Evolutionary conservation across 23 tunicate species (phyloP).

Genomic region (Trididemnum nubilum): DNA sequence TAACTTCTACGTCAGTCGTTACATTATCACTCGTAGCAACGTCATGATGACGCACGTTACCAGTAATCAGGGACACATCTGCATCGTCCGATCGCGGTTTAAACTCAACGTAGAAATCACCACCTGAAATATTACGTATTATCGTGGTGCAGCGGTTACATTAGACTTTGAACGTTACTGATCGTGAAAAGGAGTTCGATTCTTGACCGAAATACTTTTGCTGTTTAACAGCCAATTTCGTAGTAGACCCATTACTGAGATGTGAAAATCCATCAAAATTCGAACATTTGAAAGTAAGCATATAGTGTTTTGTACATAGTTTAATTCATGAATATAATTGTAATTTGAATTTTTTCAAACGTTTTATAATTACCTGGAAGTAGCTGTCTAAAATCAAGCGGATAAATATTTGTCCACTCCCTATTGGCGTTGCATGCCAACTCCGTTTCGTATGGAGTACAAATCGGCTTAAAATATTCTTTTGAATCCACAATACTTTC

Average conservation of each 20-base stretch:
- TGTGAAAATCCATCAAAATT: no score
- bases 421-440: conserved; percentile 86
- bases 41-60: conserved; percentile 28
- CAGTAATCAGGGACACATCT: conserved; percentile 64
- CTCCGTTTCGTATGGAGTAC: conserved; percentile 88
- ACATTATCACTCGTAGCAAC: not conserved
- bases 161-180: not conserved
- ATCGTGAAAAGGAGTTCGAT: no score
- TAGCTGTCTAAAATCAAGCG: conserved; percentile 63
- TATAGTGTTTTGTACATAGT: no score
- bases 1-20: conserved; percentile 30
- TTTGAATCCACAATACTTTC: conserved; percentile 55
- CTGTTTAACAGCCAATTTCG: no score
- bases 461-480: conserved; percentile 78
- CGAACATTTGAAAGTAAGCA: no score
- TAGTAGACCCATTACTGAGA: no score
- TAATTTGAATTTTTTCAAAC: no score
- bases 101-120: conserved; percentile 66
- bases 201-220: no score
- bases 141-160: not conserved
- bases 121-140: conserved; percentile 33
- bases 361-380: conserved; percentile 72
- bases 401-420: conserved; percentile 60
- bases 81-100: conserved; percentile 25
- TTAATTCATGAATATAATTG: no score